A percentile compares a stretch with the other conserved stretches of the same genome.
Evolutionary conservation across 2,113 vertebrate species (phyloP).

Genomic region (Panthera tigris): DNA sequence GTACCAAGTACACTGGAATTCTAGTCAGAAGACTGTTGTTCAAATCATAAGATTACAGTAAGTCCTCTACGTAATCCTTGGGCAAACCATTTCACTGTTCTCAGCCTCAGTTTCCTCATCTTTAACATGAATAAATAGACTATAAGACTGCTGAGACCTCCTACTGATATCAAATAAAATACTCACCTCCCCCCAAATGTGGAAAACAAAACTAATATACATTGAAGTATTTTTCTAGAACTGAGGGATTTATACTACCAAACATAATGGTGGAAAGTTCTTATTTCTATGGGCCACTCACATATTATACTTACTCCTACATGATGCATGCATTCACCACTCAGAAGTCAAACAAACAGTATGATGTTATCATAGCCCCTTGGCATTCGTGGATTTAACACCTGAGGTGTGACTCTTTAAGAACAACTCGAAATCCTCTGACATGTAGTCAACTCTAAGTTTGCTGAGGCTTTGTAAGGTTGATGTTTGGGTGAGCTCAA

Average conservation of each 20-base stretch:
- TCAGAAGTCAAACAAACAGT: neutral
- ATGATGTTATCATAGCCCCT: neutral
- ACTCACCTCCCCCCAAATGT: neutral
- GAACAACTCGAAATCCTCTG: neutral
- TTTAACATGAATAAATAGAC: neutral
- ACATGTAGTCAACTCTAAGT: neutral
- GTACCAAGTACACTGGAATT: neutral
- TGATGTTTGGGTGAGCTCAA: neutral
- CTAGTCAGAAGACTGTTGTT: neutral
- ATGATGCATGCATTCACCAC: neutral
- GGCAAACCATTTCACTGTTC: neutral
- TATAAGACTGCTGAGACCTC: neutral
- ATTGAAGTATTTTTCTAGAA: slow-evolving; percentile 1
- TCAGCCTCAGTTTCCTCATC: neutral
- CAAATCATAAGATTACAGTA: neutral
- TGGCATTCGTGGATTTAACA: neutral
- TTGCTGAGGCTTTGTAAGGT: neutral
- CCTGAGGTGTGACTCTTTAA: neutral
- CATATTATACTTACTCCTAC: neutral
- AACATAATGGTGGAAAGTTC: neutral
- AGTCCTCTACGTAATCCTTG: neutral
- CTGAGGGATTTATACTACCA: neutral
- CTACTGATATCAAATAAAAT: neutral
- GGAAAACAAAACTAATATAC: neutral
- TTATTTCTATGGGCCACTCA: neutral